Evolutionary conservation across 2,888 invertebrate genomes (phyloP), one percentile per base, ranked within the genome.

Genomic region (Tolmerus cingulatus): DNA sequence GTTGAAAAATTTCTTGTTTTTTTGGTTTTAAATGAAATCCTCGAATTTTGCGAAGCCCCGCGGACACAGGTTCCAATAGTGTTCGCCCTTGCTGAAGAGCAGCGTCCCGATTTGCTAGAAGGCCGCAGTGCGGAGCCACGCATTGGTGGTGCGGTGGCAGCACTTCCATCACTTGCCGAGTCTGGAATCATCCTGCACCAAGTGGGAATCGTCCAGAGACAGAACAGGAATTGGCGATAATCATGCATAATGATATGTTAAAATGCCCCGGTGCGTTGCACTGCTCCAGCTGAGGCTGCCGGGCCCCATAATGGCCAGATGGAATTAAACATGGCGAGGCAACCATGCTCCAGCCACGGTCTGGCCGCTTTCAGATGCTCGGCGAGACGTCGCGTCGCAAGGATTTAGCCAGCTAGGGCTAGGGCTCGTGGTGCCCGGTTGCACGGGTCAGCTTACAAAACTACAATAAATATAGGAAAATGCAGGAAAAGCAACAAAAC

Each of bases 201-300:
- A 86, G 55, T 77, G 55, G 55, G 55, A 86, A 86, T 77, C 86
- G 16, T 46, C 43, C 43, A 86, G 34, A 77, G 27, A 74, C 78
- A 43, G 66, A 77, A 46, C 74, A 12, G 46, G 78, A 79, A 86
- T 81, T 46, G 46, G 74, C 81, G 79, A 81, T 87, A 87, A 87
- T 87, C 87, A 87, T 34, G 74, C 66, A 87, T 87, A 87, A 87
- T 87, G 87, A 87, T 87, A 87, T 87, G 87, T 79, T 87, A 66
- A 78, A 79, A 86, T 79, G 40, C 57, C 86, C 77, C 27, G 86
- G 23, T 46, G 78, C 43, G 76, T 57, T 66, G 27, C 2, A 27
- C 77, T 86, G 55, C 16, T 77, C 51, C 55, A 78, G 40, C 55
- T 78, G 86, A 78, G 57, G 46, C 78, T 74, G 74, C 85, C 74